Evolutionary conservation across 2,888 invertebrate species (phyloP).

Genomic region (Aspidiotus rigidus): DNA sequence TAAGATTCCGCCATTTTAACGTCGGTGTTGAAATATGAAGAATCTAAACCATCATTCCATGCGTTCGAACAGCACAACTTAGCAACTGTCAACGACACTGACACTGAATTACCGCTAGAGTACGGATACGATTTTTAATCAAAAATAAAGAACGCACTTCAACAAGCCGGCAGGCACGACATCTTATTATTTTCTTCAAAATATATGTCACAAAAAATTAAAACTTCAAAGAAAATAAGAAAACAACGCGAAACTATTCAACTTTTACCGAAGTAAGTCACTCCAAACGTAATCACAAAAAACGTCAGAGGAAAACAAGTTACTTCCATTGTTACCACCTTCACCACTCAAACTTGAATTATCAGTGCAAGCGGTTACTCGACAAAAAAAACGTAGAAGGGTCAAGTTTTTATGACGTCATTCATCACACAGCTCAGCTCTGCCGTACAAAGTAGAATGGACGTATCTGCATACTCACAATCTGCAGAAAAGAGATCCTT

Average conservation of each 20-base stretch:
- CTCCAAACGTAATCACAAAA: slow-evolving; percentile 2
- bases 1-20: slow-evolving; percentile 25
- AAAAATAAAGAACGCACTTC: not conserved
- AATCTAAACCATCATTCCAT: slow-evolving; percentile 10
- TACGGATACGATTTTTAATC: not conserved
- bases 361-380: too few species aligned
- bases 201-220: slow-evolving; percentile 8
- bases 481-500: too few species aligned
- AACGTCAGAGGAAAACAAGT: slow-evolving; percentile 25
- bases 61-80: not conserved
- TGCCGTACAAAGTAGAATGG: too few species aligned
- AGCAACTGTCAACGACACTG: not conserved
- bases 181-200: not conserved
- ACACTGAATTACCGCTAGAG: slow-evolving; percentile 1
- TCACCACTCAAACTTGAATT: not conserved
- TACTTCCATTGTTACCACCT: slow-evolving; percentile 5
- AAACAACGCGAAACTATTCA: slow-evolving; percentile 14
- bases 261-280: slow-evolving; percentile 13
- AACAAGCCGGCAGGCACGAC: not conserved
- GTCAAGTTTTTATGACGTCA: too few species aligned
- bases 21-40: slow-evolving; percentile 10
- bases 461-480: too few species aligned
- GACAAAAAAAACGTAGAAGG: too few species aligned
- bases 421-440: too few species aligned
- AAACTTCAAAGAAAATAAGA: slow-evolving; percentile 6